Conservation (phyloP, 1,140 invertebrate genomes). For the Bradysia coprophila region DNA sequence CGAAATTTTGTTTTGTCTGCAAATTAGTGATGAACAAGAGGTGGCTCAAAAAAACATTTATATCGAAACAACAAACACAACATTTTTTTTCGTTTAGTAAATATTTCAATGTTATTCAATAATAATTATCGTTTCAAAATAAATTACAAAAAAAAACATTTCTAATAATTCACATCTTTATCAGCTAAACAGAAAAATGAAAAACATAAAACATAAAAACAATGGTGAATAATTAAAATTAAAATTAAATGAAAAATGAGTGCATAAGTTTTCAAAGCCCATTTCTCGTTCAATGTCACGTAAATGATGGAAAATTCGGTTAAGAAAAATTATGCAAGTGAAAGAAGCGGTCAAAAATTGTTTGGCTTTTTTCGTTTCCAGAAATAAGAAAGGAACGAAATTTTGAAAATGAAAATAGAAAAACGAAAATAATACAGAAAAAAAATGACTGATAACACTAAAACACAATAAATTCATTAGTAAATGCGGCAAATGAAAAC, state of each 20-base stretch:
- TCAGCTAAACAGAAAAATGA: too few species aligned
- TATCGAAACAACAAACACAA: not conserved
- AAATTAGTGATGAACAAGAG: too few species aligned
- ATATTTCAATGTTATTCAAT: not conserved
- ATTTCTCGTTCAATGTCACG: not conserved
- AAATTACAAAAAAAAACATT: not conserved
- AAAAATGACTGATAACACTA: not conserved
- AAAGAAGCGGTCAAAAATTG: not conserved
- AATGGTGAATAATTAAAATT: too few species aligned
- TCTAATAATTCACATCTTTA: not conserved
- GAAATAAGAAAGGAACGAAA: not conserved
- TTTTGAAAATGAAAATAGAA: not conserved
- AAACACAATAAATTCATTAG: not conserved
- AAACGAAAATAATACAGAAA: not conserved
- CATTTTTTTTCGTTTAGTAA: not conserved
- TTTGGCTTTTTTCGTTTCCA: not conserved
- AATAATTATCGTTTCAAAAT: not conserved
- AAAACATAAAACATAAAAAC: too few species aligned
- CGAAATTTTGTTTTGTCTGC: too few species aligned
- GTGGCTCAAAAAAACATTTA: too few species aligned
- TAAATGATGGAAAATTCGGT: not conserved
- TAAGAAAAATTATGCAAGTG: not conserved
- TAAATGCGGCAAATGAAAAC: not conserved
- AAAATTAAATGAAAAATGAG: not conserved
- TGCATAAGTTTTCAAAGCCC: not conserved